Conservation (phyloP, 2,888 invertebrate genomes). For the Tuberolachnus salignus region DNA sequence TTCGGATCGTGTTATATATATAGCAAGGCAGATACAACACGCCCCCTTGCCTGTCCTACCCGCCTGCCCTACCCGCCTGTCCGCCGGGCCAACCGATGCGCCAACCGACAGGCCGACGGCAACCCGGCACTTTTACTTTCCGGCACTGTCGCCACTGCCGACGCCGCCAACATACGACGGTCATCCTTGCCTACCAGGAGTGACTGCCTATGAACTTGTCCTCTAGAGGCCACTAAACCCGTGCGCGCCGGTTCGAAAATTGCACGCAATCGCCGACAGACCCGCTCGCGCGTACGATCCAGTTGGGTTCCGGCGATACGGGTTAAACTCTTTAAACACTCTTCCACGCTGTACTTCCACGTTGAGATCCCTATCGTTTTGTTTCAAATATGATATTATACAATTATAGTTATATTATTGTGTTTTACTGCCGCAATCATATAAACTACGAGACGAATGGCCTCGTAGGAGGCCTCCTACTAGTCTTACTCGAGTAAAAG, state of each 20-base stretch:
- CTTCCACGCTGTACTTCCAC: background rate
- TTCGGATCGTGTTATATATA: slow-evolving; percentile 21
- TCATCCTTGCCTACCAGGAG: background rate
- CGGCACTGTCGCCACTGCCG: background rate
- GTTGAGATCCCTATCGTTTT: background rate
- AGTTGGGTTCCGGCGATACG: background rate
- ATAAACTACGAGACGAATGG: too few species aligned
- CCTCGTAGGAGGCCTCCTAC: too few species aligned
- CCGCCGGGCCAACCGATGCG: background rate
- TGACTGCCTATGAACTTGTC: background rate
- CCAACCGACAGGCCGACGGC: background rate
- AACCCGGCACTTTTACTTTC: slow-evolving; percentile 21
- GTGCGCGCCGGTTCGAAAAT: background rate
- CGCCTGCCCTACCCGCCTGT: background rate
- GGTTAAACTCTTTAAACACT: background rate
- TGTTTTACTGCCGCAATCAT: too few species aligned
- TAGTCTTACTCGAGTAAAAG: too few species aligned
- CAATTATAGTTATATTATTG: too few species aligned
- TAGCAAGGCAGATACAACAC: background rate
- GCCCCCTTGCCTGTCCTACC: background rate
- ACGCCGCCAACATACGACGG: background rate
- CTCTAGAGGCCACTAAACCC: background rate
- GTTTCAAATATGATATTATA: too few species aligned
- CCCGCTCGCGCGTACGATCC: slow-evolving; percentile 2
- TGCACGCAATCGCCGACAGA: background rate